Evolutionary conservation across 2,888 invertebrate species (phyloP).

Genomic region (Andrena bicolor): DNA sequence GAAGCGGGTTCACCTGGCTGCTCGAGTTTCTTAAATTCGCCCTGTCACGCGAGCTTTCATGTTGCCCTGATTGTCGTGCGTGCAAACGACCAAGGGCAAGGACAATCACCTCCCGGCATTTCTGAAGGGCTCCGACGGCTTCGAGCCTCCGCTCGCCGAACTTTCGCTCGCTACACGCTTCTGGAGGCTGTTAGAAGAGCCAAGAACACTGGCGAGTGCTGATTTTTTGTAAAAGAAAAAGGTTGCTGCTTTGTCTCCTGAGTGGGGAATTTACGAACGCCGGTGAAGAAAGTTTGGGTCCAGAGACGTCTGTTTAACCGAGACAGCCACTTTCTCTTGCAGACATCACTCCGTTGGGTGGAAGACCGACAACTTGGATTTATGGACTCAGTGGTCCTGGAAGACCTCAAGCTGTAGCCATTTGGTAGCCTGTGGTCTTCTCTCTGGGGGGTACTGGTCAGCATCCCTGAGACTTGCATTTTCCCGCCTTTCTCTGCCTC

Average conservation of each 20-base stretch:
- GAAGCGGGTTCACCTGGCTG: neutral
- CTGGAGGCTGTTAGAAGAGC: neutral
- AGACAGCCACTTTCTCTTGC: neutral
- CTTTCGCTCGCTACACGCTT: neutral
- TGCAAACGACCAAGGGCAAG: slow-evolving; percentile 48
- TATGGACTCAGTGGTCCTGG: neutral
- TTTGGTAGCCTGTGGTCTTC: neutral
- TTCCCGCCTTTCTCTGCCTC: too few species aligned
- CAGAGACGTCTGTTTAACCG: neutral
- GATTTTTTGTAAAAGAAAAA: too few species aligned
- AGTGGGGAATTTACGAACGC: neutral
- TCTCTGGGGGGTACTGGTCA: neutral
- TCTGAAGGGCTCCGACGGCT: neutral
- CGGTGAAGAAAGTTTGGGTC: neutral
- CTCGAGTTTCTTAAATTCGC: slow-evolving; percentile 23
- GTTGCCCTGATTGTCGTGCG: slow-evolving; percentile 29
- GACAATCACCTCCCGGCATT: slow-evolving; percentile 47
- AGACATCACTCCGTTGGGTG: neutral
- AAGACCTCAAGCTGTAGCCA: slow-evolving; percentile 5
- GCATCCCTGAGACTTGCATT: neutral
- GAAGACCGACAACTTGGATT: neutral
- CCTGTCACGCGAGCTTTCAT: slow-evolving; percentile 54
- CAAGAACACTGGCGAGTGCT: neutral
- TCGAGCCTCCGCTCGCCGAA: neutral
- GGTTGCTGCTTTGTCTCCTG: neutral